Percentiles rank a stretch among this genome's conserved stretches.
phyloP scores from a whole-genome alignment of 2,797 vertebrate genomes.

The Sitta carolinensis region DNA sequence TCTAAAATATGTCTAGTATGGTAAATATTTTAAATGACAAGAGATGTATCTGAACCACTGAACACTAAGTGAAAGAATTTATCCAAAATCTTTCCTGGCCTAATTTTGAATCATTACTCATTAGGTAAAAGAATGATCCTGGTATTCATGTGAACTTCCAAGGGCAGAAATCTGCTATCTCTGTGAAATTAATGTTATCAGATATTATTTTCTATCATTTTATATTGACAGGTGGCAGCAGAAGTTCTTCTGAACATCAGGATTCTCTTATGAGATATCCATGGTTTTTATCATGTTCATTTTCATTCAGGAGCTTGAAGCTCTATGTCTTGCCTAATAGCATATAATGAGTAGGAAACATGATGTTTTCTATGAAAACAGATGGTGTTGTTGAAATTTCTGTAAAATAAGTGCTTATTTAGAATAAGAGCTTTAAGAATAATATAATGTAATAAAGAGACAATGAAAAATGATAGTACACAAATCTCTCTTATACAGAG shows the following conservation, averaged over 20 bases:
- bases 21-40: neutral
- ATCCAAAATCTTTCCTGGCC: neutral
- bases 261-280: neutral
- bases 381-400: neutral
- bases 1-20: neutral
- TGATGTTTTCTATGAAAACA: neutral
- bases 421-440: neutral
- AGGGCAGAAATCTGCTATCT: neutral
- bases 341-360: neutral
- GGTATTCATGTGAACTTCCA: neutral
- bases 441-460: neutral
- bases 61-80: neutral
- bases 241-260: neutral
- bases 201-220: neutral
- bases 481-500: neutral
- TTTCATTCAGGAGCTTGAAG: neutral
- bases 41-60: neutral
- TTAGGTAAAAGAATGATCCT: neutral
- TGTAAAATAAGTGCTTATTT: neutral
- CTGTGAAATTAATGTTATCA: neutral
- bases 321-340: neutral
- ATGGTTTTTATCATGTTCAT: neutral
- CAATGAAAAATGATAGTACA: neutral
- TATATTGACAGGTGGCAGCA: neutral
- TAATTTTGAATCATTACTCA: neutral